Percentiles rank a stretch among this genome's conserved stretches.
These are phyloP conservation scores for Ladona fulva DNA, from an alignment of 1,140 invertebrate species.

Conservation along the genomic window DNA sequence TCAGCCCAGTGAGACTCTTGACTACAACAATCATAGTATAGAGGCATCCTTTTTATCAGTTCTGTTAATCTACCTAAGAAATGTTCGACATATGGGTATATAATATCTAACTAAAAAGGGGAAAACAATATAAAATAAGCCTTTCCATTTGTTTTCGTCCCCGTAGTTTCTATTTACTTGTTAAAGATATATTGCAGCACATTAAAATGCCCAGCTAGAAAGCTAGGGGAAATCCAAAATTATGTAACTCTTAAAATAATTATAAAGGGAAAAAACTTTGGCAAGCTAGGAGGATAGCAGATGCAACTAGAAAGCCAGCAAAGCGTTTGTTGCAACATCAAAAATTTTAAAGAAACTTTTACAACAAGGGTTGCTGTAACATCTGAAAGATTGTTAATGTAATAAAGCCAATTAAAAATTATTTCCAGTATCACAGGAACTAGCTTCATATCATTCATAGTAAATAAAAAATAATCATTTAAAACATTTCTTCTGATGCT, in stretches of 20 bases:
- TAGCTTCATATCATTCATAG: no score
- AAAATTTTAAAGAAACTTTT: not conserved
- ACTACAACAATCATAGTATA: no score
- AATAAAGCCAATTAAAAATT: no score
- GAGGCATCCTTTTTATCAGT: no score
- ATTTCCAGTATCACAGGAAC: no score
- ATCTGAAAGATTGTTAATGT: no score
- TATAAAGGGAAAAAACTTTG: not conserved
- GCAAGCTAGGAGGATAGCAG: not conserved
- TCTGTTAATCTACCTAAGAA: not conserved
- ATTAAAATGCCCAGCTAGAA: not conserved
- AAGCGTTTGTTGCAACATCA: slow-evolving; percentile 5
- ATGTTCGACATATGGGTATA: not conserved
- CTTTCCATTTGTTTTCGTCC: not conserved
- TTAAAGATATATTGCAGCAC: not conserved
- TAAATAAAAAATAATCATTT: no score
- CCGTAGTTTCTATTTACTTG: not conserved
- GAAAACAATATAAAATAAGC: not conserved
- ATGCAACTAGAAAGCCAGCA: not conserved
- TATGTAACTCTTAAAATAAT: not conserved
- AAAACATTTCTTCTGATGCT: no score
- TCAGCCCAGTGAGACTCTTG: no score
- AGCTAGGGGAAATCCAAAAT: not conserved
- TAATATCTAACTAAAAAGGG: not conserved
- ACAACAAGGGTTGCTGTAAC: no score